Evolutionary conservation across 2,113 vertebrate genomes (phyloP), one percentile per base, ranked within the genome.

Genomic region (Bombycilla garrulus): DNA sequence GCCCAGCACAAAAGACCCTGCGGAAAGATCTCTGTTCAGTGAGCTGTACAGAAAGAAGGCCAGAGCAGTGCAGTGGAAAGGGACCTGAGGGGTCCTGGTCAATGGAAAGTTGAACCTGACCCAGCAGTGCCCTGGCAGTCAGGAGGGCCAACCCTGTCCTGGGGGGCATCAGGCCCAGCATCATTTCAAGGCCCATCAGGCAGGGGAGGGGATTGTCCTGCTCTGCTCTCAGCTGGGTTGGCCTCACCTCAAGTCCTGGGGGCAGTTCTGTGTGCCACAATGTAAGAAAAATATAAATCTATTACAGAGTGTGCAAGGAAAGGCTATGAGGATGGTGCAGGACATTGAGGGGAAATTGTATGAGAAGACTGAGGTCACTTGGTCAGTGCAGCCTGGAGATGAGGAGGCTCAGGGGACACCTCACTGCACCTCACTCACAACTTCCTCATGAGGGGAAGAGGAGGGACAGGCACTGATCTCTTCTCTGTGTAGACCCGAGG

Each of bases 361-460:
- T 35, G 17, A 50, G 45, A 1, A 58, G 44, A 3, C 26, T 67
- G 62, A 44, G 17, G 36, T 4, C 36, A 26, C 18, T 67, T 4
- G 50, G 42, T 4, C 14, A 33, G 33, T 29, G 56, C 50, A 51
- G 26, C 53, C 45, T 44, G 36, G 31, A 65, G 25, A 6, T 58
- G 44, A 11, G 42, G 8, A 65, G 9, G 11, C 9, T 58, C 21
- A 67, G 36, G 13, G 0, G 1, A 42, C 23, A 65, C 6, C 29
- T 48, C 60, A 40, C 1, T 5, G 40, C 38, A 38, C 38, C 38
- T 12, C 19, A 64, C 40, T 40, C 56, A 23, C 4, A 64, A 9
- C 10, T 47, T 40, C 42, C 23, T 48, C 0, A 0, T 7, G 6
- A 48, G 40, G 5, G 24, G 3, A 1, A 56, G 29, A 15, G 5